Percentiles rank a stretch among this genome's conserved stretches.
Conservation (phyloP, 2,113 vertebrate genomes). For the Prionailurus viverrinus region DNA sequence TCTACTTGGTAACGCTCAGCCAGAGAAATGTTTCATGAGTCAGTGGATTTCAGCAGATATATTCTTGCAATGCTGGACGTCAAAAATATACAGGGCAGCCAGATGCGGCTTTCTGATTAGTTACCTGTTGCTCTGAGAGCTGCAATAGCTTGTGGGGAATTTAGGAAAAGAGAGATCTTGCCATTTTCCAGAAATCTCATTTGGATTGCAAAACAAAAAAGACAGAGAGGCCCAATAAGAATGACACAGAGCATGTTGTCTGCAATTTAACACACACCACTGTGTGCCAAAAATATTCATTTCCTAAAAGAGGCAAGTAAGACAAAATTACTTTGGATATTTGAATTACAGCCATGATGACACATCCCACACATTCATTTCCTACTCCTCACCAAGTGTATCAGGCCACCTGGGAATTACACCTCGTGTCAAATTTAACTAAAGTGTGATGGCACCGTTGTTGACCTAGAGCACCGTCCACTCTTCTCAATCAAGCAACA, state of each 20-base stretch:
- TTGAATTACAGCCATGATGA: conserved; percentile 40
- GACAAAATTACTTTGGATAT: conserved; percentile 85
- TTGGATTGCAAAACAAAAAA: conserved; percentile 90
- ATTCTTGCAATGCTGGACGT: conserved; percentile 77
- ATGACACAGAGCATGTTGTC: conserved; percentile 83
- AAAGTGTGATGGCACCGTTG: accelerated
- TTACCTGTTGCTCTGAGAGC: conserved; percentile 91
- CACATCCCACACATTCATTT: neutral
- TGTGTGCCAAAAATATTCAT: conserved; percentile 88
- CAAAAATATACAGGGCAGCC: conserved; percentile 77
- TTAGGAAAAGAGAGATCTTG: conserved; percentile 88
- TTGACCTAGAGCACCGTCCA: neutral
- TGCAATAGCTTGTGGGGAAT: conserved; percentile 87
- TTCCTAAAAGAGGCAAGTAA: conserved; percentile 90
- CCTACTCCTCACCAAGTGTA: neutral
- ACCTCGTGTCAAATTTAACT: neutral
- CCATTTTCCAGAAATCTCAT: conserved; percentile 90
- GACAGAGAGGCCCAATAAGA: conserved; percentile 89
- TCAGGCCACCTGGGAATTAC: accelerated
- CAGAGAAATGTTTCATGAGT: conserved; percentile 86
- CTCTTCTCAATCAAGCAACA: neutral
- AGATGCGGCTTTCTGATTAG: conserved; percentile 73
- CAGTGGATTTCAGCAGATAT: conserved; percentile 75
- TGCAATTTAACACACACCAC: conserved; percentile 86
- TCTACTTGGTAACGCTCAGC: conserved; percentile 80